A percentile compares a stretch with the other conserved stretches of the same genome.
These are phyloP conservation scores for Atractosteus spatula DNA, from an alignment of 2,113 vertebrate species.

Conservation along the genomic window DNA sequence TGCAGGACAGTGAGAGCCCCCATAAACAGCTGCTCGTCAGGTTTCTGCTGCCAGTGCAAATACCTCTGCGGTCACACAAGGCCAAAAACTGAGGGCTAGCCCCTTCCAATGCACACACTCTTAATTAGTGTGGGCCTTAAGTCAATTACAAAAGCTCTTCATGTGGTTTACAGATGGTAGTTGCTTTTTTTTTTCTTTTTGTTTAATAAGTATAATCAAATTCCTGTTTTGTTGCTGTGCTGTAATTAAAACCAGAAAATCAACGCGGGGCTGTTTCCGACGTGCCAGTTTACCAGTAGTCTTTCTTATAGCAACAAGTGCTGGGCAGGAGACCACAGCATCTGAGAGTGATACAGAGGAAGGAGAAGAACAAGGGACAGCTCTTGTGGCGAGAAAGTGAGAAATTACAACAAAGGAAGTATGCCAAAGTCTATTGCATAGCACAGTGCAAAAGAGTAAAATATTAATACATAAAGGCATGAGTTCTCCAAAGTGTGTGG, in stretches of 20 bases:
- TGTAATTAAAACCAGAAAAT: conserved; percentile 71
- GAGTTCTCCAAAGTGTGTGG: conserved; percentile 43
- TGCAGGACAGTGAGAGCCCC: no score
- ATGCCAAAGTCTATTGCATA: neutral
- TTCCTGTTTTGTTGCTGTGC: conserved; percentile 52
- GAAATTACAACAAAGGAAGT: neutral
- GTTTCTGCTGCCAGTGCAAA: no score
- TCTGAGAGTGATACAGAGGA: neutral
- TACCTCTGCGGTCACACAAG: conserved; percentile 29
- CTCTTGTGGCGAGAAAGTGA: conserved; percentile 17
- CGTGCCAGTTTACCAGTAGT: conserved; percentile 22
- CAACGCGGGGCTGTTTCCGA: conserved; percentile 40
- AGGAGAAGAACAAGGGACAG: conserved; percentile 25
- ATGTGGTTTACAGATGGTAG: conserved; percentile 61
- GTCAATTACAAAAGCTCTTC: conserved; percentile 56
- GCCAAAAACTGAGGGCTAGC: conserved; percentile 46
- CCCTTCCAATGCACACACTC: conserved; percentile 50
- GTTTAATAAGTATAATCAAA: conserved; percentile 43
- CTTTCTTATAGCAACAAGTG: conserved; percentile 36
- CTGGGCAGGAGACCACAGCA: conserved; percentile 11
- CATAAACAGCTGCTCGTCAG: no score
- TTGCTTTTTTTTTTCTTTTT: conserved; percentile 37
- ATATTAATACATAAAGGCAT: conserved; percentile 29
- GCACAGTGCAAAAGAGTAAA: conserved; percentile 27
- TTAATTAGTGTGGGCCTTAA: conserved; percentile 55